These are phyloP conservation scores for Argynnis bischoffii DNA, from an alignment of 2,888 invertebrate species.

Conservation along the genomic window DNA sequence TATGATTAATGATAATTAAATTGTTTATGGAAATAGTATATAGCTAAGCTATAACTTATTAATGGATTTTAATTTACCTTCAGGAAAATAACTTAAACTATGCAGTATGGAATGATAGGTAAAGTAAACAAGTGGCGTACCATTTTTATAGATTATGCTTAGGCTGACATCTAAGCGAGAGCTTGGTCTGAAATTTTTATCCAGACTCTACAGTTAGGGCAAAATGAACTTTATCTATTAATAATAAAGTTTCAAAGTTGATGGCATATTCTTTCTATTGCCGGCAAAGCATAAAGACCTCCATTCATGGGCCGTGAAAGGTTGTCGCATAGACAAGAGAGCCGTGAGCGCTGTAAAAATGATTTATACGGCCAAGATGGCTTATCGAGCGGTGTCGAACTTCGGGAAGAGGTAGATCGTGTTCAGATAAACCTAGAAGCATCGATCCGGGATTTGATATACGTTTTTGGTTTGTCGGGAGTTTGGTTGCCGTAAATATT, in stretches of 20 bases:
- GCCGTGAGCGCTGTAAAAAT: constrained; percentile 65
- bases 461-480: constrained; percentile 29
- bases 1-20: too few relatives aligned
- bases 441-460: constrained; percentile 39
- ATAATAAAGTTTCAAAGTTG: constrained; percentile 22
- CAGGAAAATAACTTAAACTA: background rate
- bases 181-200: constrained; percentile 45
- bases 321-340: constrained; percentile 71
- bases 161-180: constrained; percentile 61
- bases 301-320: constrained; percentile 73
- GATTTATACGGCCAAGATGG: constrained; percentile 70
- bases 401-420: constrained; percentile 63
- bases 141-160: constrained; percentile 72
- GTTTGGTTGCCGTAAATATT: constrained; percentile 30
- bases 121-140: constrained; percentile 56
- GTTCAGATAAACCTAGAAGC: constrained; percentile 52
- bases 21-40: too few relatives aligned
- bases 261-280: constrained; percentile 46
- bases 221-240: constrained; percentile 45
- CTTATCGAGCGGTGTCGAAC: constrained; percentile 70
- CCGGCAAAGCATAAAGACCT: constrained; percentile 66
- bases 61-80: background rate
- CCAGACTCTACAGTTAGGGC: constrained; percentile 17
- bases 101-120: constrained; percentile 46
- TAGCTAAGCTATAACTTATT: too few relatives aligned